Percentiles rank a stretch among this genome's conserved stretches.
phyloP scores from a whole-genome alignment of 2,113 vertebrate species.

The Orycteropus afer region DNA sequence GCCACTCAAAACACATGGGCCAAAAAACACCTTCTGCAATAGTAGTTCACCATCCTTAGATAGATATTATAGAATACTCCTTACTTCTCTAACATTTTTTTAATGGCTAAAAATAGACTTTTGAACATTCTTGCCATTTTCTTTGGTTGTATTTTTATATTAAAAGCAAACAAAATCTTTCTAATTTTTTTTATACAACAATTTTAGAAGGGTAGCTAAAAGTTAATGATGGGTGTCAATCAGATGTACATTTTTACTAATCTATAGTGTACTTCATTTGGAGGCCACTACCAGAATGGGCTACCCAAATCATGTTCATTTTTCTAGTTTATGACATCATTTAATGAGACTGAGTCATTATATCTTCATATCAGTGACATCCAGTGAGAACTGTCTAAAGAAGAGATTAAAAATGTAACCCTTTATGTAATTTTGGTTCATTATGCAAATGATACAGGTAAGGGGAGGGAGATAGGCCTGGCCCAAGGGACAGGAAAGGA shows the following conservation, averaged over 20 bases:
- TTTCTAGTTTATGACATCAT: neutral
- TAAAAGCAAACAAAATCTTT: neutral
- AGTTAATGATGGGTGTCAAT: neutral
- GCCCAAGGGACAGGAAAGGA: no score
- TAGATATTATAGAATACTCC: neutral
- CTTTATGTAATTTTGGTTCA: conserved; percentile 17
- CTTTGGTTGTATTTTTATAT: neutral
- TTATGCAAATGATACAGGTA: no score
- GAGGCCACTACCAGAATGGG: neutral
- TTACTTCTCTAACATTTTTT: neutral
- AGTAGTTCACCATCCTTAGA: neutral
- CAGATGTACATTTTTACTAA: neutral
- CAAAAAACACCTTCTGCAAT: neutral
- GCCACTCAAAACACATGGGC: neutral
- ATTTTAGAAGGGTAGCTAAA: conserved; percentile 46
- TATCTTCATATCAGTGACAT: conserved; percentile 25
- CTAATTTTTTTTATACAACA: conserved; percentile 21
- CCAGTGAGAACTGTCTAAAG: conserved; percentile 17
- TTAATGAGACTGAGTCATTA: neutral
- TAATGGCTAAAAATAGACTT: conserved; percentile 54
- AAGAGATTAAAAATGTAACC: conserved; percentile 23
- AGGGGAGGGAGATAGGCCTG: no score
- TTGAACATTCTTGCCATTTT: conserved; percentile 41
- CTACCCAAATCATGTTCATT: neutral
- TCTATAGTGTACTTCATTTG: neutral